Percentiles rank a stretch among this genome's conserved stretches.
These are phyloP conservation scores for Podarcis siculus DNA, from an alignment of 2,797 vertebrate genomes.

Conservation along the genomic window DNA sequence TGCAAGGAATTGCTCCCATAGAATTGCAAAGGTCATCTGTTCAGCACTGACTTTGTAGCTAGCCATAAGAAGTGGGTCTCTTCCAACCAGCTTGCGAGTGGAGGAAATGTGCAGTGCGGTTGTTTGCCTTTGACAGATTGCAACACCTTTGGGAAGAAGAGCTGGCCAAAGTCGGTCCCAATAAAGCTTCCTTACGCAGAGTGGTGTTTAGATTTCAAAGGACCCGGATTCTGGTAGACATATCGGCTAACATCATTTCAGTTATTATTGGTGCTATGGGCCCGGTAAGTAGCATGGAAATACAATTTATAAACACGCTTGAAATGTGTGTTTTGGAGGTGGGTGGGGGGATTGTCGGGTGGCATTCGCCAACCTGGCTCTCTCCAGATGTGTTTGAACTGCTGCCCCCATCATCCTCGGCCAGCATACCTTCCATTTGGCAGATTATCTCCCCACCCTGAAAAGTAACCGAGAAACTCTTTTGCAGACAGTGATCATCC, in stretches of 20 bases:
- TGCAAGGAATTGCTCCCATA: no score
- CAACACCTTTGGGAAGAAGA: constrained; percentile 80
- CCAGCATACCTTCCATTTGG: no score
- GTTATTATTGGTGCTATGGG: constrained; percentile 73
- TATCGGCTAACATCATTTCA: constrained; percentile 58
- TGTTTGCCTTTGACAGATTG: constrained; percentile 68
- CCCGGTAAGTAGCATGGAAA: constrained; percentile 40
- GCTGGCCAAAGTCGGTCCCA: constrained; percentile 74
- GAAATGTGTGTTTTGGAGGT: no score
- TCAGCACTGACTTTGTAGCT: neutral
- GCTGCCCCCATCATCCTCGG: no score
- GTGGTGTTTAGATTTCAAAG: constrained; percentile 80
- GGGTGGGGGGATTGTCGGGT: no score
- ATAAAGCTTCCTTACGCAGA: constrained; percentile 78
- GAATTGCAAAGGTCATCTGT: no score
- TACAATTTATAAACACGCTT: neutral
- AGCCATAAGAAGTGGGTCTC: neutral
- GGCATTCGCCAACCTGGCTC: no score
- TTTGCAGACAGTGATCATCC: constrained; percentile 80
- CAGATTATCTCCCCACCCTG: neutral
- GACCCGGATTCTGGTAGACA: constrained; percentile 74
- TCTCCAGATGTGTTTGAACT: no score
- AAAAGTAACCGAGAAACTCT: constrained; percentile 8
- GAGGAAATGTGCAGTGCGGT: neutral
- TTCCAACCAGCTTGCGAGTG: accelerated